Percentiles rank a stretch among this genome's conserved stretches.
phyloP scores from a whole-genome alignment of 2,113 vertebrate genomes.

The Oreochromis niloticus region DNA sequence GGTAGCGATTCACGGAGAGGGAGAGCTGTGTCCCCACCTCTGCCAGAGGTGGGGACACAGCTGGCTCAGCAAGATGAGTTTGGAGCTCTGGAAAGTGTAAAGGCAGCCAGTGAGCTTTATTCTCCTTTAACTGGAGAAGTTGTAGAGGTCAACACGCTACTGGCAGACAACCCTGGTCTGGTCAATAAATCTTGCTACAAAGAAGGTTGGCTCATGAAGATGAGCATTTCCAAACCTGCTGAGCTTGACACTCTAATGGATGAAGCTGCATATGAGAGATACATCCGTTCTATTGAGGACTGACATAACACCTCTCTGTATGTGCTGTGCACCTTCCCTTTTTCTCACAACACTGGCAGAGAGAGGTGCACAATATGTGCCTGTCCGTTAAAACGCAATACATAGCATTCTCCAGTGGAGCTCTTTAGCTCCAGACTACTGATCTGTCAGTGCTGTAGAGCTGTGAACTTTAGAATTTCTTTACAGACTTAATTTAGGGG shows the following conservation, averaged over 20 bases:
- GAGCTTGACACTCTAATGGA: constrained; percentile 91
- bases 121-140: constrained; percentile 93
- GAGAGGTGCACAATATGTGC: constrained; percentile 1
- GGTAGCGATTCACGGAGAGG: too few relatives aligned
- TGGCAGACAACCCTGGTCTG: constrained; percentile 89
- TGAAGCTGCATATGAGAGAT: constrained; percentile 90
- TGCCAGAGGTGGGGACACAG: too few relatives aligned
- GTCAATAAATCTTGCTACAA: constrained; percentile 97
- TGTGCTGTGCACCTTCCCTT: background rate
- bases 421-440: background rate
- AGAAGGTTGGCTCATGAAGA: constrained; percentile 99
- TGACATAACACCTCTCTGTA: constrained; percentile 46
- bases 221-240: constrained; percentile 86
- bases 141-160: constrained; percentile 83
- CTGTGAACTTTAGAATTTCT: constrained; percentile 42
- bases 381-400: background rate
- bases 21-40: too few relatives aligned
- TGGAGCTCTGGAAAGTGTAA: constrained; percentile 96
- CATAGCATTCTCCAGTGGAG: constrained; percentile 9
- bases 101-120: constrained; percentile 96
- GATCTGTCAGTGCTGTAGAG: constrained; percentile 30
- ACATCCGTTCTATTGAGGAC: constrained; percentile 90
- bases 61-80: constrained; percentile 82
- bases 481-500: constrained; percentile 30
- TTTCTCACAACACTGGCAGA: constrained; percentile 10